Base-by-base conservation (phyloP, 2,888 invertebrate species). In the Drosophila anceps region DNA sequence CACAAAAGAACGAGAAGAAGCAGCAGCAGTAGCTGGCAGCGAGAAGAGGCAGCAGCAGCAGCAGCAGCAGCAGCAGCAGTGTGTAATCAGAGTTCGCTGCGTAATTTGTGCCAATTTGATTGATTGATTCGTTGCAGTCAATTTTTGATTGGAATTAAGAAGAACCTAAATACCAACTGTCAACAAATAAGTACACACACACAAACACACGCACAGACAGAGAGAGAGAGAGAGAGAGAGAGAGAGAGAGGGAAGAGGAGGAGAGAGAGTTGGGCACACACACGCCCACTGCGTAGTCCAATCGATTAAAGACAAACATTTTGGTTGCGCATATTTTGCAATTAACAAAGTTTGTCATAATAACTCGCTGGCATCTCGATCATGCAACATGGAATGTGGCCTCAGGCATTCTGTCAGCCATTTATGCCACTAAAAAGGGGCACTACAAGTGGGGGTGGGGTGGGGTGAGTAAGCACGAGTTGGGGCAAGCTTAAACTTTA, bases 301-400 rank as follows among this genome's bases (percentile, higher is more conserved):
- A 46, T 59, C 44, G 58, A 46, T 44, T 27, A 50, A 67, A 51
- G 63, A 68, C 73, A 66, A 69, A 69, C 76, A 78, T 75, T 82
- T 89, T 68, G 66, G 51, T 55, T 80, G 58, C 62, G 81, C 78
- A 88, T 84, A 90, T 84, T 85, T 85, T 88, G 74, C 84, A 85
- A 85, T 85, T 85, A 90, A 90, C 82, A 90, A 85, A 85, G 65
- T 85, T 85, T 88, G 88, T 90, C 90, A 88, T 90, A 90, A 85
- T 90, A 85, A 79, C 85, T 67, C 74, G 61, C 75, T 63, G 90
- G 90, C 71, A 84, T 84, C 74, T 82, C 69, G 58, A 90, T 76
- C 85, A 82, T 88, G 88, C 85, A 76, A 75, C 79, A 59, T 81
- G 85, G 85, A 54, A 89, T 85, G 76, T 79, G 18, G 79, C 73